Evolutionary conservation across 2,113 vertebrate species (phyloP).

Genomic region (Chascanopsetta lugubris): DNA sequence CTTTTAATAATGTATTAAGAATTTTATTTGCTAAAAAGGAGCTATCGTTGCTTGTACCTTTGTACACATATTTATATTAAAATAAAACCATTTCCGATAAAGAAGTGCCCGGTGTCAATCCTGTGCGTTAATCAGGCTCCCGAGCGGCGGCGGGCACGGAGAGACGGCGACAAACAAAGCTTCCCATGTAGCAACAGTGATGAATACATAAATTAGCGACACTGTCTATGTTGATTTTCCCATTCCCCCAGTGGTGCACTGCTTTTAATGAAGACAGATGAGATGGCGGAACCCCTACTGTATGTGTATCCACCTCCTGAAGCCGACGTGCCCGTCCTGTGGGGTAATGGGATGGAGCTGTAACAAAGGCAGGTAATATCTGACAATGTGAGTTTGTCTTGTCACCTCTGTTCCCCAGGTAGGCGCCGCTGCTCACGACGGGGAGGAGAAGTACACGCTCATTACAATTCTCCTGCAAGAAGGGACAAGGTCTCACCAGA

Average conservation of each 20-base stretch:
- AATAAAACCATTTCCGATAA: slow-evolving; percentile 87
- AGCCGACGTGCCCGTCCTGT: slow-evolving; percentile 52
- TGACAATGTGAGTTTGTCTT: slow-evolving; percentile 66
- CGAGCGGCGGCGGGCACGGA: slow-evolving; percentile 32
- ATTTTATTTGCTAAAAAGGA: slow-evolving; percentile 83
- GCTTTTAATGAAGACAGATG: slow-evolving; percentile 83
- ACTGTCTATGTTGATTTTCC: slow-evolving; percentile 79
- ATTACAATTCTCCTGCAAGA: slow-evolving; percentile 62
- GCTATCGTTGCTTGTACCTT: slow-evolving; percentile 86
- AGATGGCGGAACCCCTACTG: slow-evolving; percentile 68
- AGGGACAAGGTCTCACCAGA: slow-evolving; percentile 60
- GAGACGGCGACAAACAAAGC: slow-evolving; percentile 71
- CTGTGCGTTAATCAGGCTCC: slow-evolving; percentile 29
- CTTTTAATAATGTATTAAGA: slow-evolving; percentile 81
- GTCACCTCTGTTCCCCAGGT: slow-evolving; percentile 70
- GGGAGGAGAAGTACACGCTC: slow-evolving; percentile 68
- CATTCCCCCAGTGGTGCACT: slow-evolving; percentile 66
- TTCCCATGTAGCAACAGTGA: slow-evolving; percentile 67
- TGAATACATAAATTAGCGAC: slow-evolving; percentile 80
- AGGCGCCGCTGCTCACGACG: slow-evolving; percentile 18
- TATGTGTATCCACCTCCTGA: slow-evolving; percentile 62
- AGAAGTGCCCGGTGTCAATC: slow-evolving; percentile 50
- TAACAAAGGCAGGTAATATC: slow-evolving; percentile 74
- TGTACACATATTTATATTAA: slow-evolving; percentile 91
- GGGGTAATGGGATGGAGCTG: slow-evolving; percentile 68